A percentile compares a stretch with the other conserved stretches of the same genome.
phyloP scores from a whole-genome alignment of 2,888 invertebrate genomes.

The Ophraella communa region DNA sequence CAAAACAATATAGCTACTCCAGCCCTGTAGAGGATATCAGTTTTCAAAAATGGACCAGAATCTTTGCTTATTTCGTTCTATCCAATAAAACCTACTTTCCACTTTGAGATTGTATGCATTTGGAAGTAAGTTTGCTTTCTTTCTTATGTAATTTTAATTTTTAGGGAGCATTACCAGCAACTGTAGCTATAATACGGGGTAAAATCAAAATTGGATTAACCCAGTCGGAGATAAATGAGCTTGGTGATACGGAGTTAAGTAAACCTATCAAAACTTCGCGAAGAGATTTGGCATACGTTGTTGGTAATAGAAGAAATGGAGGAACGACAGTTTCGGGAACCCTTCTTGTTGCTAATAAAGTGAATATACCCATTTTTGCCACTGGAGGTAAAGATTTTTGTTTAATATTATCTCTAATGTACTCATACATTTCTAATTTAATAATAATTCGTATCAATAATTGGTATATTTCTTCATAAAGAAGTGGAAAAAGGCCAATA shows the following conservation, averaged over 20 bases:
- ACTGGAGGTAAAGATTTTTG: constrained; percentile 80
- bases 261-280: constrained; percentile 82
- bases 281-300: constrained; percentile 80
- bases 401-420: no score
- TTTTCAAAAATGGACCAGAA: no score
- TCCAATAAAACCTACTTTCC: no score
- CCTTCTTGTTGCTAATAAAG: constrained; percentile 80
- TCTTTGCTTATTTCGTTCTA: no score
- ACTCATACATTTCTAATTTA: no score
- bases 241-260: constrained; percentile 64
- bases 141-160: constrained; percentile 17
- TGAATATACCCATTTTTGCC: constrained; percentile 89
- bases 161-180: constrained; percentile 88
- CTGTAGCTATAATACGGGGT: constrained; percentile 87
- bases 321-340: constrained; percentile 98
- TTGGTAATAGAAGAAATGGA: constrained; percentile 75
- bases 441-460: no score
- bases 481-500: no score
- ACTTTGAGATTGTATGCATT: no score
- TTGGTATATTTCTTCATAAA: no score
- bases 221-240: constrained; percentile 66
- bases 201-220: constrained; percentile 80
- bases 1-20: no score
- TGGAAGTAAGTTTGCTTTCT: not conserved
- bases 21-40: no score